A percentile compares a stretch with the other conserved stretches of the same genome.
Evolutionary conservation across 1,140 invertebrate genomes (phyloP).

Genomic region (Mya arenaria): DNA sequence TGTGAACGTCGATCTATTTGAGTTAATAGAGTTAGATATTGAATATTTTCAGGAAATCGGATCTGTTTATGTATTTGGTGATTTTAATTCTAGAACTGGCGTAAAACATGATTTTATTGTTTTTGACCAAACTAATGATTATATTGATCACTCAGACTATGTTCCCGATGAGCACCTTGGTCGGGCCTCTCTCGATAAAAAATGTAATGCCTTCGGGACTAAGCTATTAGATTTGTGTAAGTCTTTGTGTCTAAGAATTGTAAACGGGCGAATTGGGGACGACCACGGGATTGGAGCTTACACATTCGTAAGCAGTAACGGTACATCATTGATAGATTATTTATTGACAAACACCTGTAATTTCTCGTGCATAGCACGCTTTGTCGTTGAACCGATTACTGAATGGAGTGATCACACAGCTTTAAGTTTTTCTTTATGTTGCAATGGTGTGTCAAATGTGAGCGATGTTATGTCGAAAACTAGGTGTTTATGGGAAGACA

Average conservation of each 20-base stretch:
- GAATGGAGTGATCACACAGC: neutral
- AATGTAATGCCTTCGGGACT: neutral
- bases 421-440: neutral
- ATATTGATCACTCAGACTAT: neutral
- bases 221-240: constrained; percentile 15
- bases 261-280: neutral
- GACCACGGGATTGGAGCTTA: neutral
- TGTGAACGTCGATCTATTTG: constrained; percentile 23
- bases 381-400: neutral
- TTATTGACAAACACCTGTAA: neutral
- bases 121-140: neutral
- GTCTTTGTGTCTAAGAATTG: neutral
- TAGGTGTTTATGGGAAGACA: too few species aligned
- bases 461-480: too few species aligned
- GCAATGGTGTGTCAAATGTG: too few species aligned
- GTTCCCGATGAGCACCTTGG: neutral
- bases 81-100: neutral
- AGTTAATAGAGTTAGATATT: constrained; percentile 9
- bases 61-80: constrained; percentile 12
- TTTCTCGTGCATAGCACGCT: neutral
- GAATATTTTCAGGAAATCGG: neutral
- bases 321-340: neutral
- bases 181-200: constrained; percentile 21
- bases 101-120: constrained; percentile 9
- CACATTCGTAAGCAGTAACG: neutral